These are phyloP conservation scores for Amblyjoppa fuscipennis DNA, from an alignment of 2,888 invertebrate genomes.

Conservation along the genomic window DNA sequence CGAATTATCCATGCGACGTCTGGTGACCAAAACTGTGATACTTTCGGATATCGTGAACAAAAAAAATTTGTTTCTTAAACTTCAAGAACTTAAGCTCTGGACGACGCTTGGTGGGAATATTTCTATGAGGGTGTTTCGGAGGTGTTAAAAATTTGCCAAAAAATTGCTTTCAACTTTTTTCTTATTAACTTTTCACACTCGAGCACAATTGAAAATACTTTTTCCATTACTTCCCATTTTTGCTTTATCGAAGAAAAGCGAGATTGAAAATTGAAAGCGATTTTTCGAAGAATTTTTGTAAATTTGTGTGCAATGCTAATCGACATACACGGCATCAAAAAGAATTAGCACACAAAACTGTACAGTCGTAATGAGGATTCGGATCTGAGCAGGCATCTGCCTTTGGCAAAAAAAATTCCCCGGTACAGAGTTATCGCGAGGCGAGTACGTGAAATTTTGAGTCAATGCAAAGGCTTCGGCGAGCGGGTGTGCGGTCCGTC, in stretches of 20 bases:
- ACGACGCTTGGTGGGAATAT: background rate
- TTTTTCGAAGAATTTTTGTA: background rate
- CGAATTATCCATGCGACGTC: conserved; percentile 48
- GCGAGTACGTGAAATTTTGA: background rate
- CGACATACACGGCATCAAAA: background rate
- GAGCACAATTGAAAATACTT: background rate
- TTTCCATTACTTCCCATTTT: background rate
- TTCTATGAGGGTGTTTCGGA: background rate
- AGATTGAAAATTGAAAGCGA: background rate
- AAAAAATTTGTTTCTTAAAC: background rate
- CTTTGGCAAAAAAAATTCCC: no score
- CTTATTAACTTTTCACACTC: background rate
- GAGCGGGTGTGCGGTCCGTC: background rate
- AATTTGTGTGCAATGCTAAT: background rate
- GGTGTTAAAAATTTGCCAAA: background rate
- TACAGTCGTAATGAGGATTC: background rate
- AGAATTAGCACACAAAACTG: background rate
- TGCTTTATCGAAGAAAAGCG: background rate
- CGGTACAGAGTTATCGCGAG: background rate
- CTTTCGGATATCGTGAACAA: background rate
- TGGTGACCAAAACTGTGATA: conserved; percentile 18
- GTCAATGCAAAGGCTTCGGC: background rate
- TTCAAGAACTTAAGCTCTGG: background rate
- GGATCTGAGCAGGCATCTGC: background rate
- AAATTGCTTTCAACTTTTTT: background rate